Base-by-base conservation (phyloP, 2,113 vertebrate genomes). In the Apodemus speciosus region DNA sequence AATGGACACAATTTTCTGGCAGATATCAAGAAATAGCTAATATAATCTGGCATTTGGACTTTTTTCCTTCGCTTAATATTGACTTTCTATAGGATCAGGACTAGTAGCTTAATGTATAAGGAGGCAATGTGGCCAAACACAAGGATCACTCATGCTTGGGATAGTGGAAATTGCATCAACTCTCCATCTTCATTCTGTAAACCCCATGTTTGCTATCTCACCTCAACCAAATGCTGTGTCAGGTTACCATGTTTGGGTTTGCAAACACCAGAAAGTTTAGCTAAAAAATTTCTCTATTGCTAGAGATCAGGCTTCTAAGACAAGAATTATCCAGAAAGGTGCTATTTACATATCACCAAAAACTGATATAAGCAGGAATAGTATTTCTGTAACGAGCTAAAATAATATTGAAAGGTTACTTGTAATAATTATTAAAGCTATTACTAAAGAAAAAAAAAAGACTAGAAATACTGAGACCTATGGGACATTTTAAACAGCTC, bases 391-490 rank as follows among this genome's bases (percentile, higher is more conserved):
- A 79, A 79, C 32, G 49, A 53, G 18, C 43, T 72, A 30, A 80
- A 91, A 27, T 35, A 77, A 85, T 85, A 69, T 72, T 94, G 53
- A 56, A 91, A 83, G 51, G 62, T 91, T 43, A 95, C 35, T 21
- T 81, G 14, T 38, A 90, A 51, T 93, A 85, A 68, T n/a, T 72
- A 81, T 25, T 85, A 87, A 66, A 83, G 11, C 51, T 89, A 71
- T 89, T 2, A 76, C 9, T 85, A 40, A 81, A 68, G 38, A 66
- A 53, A 80, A 64, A 80, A 64, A 83, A 80, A 62, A 11, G 20
- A 11, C 40, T 85, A 43, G 53, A 38, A 86, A 76, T 93, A 81
- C 35, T 43, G 51, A 80, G 51, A 87, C 27, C 80, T 89, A 49
- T 89, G 88, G 64, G 35, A 66, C 84, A n/a, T 81, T 62, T 69